Evolutionary conservation across 2,113 vertebrate genomes (phyloP), one percentile per base, ranked within the genome.

Genomic region (Tragelaphus scriptus): DNA sequence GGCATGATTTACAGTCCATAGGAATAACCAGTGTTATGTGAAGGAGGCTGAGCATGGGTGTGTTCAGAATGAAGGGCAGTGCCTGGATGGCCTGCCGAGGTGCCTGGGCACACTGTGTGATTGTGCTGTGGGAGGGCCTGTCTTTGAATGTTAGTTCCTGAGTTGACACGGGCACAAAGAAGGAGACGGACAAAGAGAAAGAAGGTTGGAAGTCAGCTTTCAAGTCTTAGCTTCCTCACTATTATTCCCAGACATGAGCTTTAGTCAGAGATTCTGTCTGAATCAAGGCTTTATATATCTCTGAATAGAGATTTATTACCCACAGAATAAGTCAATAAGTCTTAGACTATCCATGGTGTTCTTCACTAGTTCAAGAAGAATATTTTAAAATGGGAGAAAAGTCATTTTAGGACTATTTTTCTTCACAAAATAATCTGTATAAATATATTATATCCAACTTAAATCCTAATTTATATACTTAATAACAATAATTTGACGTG

Each of bases 321-420:
- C 36, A 82, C 6, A 82, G 40, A 40, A 44, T 79, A 68, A 82
- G 19, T 56, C 81, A 84, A 36, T 53, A 53, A 28, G 2, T 79
- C 25, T 77, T 90, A n/a, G 49, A n/a, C 32, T 55, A 30, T 55
- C 80, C 80, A n/a, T 82, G 80, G 17, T 25, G 51, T 55, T 82
- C 32, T 55, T 82, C 11, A 55, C 49, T 82, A 90, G 12, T 79
- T 93, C 30, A 80, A 55, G 23, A 2, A 49, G 65, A 65, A 25
- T 63, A 56, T 85, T 90, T 90, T 68, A 44, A 47, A 94, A 63
- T 91, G 40, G 23, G 82, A 56, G 4, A 75, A 75, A 90, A 75
- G 1, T 61, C 30, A 81, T 61, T 61, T 28, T 77, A 77, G 16
- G 21, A 15, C 4, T 65, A 28, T 79, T 85, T 92, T 68, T 40